These are phyloP conservation scores for Pluvianellus socialis DNA, from an alignment of 2,113 vertebrate species.

Conservation along the genomic window DNA sequence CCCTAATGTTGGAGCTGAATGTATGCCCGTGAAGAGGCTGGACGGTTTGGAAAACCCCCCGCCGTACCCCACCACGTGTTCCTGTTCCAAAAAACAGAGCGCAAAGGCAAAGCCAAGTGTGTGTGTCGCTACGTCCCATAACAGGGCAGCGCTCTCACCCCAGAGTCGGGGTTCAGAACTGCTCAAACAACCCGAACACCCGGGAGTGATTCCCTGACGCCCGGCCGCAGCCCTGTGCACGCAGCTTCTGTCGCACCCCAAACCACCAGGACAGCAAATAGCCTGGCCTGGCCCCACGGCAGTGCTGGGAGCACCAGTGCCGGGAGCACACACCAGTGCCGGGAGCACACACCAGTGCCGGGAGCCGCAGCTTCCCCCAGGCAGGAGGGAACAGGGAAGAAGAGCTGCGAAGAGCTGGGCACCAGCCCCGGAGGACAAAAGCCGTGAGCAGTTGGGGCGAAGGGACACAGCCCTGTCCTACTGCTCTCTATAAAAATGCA, in stretches of 20 bases:
- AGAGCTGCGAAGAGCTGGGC: not conserved
- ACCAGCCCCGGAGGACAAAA: not conserved
- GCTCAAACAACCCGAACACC: no score
- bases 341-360: no score
- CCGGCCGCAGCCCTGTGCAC: no score
- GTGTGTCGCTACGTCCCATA: accelerated
- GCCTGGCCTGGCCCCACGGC: not conserved
- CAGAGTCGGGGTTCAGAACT: not conserved
- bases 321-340: no score
- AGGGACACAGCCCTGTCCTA: not conserved
- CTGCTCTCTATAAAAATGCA: not conserved
- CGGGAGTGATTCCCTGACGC: not conserved
- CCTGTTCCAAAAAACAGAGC: not conserved
- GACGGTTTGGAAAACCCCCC: accelerated
- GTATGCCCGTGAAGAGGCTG: no score
- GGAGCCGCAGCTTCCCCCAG: no score
- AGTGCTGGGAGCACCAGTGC: not conserved
- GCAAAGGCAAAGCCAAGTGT: not conserved
- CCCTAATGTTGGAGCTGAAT: not conserved
- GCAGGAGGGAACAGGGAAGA: no score
- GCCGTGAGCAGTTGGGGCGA: accelerated
- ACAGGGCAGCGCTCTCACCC: not conserved
- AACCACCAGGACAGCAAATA: not conserved
- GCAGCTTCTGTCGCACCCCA: not conserved
- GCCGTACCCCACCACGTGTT: not conserved